Evolutionary conservation across 2,113 vertebrate genomes (phyloP), one percentile per base, ranked within the genome.

Genomic region (Aramus guarauna): DNA sequence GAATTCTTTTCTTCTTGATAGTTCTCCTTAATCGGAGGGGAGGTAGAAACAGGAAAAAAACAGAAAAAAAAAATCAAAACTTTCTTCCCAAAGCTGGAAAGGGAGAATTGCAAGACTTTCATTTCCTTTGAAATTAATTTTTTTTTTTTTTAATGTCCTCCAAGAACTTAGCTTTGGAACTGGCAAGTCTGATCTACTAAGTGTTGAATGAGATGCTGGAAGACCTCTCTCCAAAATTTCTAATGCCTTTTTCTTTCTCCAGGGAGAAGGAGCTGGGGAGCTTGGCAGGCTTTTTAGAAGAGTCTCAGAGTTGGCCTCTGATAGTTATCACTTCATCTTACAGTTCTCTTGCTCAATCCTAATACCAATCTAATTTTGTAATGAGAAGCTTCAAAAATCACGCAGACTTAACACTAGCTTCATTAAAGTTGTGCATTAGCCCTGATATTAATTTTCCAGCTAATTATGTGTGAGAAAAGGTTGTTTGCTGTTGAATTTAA

Each of bases 341-440:
- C 41, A 32, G 37, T 47, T 86, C 36, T 86, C 27, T 94, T 95
- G 64, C 90, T 95, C 94, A 95, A 37, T 90, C n/a, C 41, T 80
- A 93, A 92, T 93, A 67, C 75, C 9, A 3, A 32, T 85, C 47
- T 71, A 59, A 60, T 77, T 93, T 67, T 88, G 79, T 91, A 88
- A 91, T 74, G 60, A 88, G 83, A 55, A 81, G 60, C 68, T 34
- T 91, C 37, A 84, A 50, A 91, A 83, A 66, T 62, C 53, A 80
- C 71, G 67, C 63, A 71, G 8, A 68, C 5, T 66, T 82, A 86
- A 59, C 14, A 21, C 19, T 93, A 29, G 10, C 41, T 75, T 91
- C 30, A 32, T 87, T 95, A 41, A 82, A 73, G 36, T 56, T 85
- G 45, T 59, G 23, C 21, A 4, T 48, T 81, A 62, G 30, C 32